These are phyloP conservation scores for Ramphastos sulfuratus DNA, from an alignment of 2,113 vertebrate species.

Conservation along the genomic window DNA sequence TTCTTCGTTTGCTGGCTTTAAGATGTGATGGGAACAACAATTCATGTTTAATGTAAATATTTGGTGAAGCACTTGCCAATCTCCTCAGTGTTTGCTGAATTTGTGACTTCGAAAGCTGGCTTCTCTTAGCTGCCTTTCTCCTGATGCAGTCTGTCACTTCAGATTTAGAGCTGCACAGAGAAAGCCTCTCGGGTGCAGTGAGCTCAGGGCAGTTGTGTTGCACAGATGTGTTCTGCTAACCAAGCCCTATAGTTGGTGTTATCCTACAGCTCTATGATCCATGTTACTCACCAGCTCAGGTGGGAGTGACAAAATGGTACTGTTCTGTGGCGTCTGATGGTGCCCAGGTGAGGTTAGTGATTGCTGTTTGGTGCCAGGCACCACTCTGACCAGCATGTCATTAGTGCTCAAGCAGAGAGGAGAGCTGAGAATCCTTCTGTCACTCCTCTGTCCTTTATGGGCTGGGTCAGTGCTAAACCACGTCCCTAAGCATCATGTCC, in stretches of 20 bases:
- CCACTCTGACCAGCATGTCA: neutral
- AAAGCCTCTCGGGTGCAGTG: constrained; percentile 12
- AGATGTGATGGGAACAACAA: constrained; percentile 35
- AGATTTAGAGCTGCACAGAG: constrained; percentile 64
- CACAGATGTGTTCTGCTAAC: neutral
- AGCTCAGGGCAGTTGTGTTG: constrained; percentile 33
- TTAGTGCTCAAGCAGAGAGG: neutral
- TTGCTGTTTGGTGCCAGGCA: neutral
- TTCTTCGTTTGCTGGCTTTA: neutral
- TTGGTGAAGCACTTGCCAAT: constrained; percentile 70
- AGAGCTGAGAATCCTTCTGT: neutral
- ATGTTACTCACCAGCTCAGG: neutral
- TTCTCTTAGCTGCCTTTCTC: constrained; percentile 27
- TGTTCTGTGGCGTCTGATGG: neutral
- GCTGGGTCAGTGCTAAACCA: too few relatives aligned
- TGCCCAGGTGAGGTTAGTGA: neutral
- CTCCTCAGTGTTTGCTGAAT: constrained; percentile 67
- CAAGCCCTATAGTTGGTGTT: neutral
- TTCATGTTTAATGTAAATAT: constrained; percentile 29
- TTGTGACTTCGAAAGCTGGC: constrained; percentile 60
- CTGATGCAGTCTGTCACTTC: constrained; percentile 76
- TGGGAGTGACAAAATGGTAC: neutral
- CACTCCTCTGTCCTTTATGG: rapidly evolving
- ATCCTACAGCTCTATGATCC: neutral
- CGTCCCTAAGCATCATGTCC: too few relatives aligned